Conservation (phyloP, 1,140 invertebrate species). For the Rhopalosiphum maidis region DNA sequence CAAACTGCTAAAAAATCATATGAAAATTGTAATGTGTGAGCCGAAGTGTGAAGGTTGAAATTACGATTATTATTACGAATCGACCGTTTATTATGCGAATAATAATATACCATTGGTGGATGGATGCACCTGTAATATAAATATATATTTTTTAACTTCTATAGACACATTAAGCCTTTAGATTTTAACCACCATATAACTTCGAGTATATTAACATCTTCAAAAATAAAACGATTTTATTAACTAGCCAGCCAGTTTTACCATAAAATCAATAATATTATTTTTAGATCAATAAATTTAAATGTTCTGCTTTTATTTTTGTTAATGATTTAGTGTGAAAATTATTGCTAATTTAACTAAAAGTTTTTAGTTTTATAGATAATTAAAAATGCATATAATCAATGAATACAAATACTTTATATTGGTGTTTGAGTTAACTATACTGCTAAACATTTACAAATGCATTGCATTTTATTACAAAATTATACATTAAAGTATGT, state of each 20-base stretch:
- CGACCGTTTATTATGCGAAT: not conserved
- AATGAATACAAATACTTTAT: no score
- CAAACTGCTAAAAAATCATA: conserved; percentile 42
- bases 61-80: conserved; percentile 1
- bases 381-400: no score
- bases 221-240: not conserved
- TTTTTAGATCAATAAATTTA: no score
- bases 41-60: conserved; percentile 50
- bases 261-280: no score
- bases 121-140: not conserved
- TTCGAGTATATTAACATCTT: not conserved
- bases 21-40: conserved; percentile 23
- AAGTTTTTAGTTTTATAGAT: no score
- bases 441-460: no score
- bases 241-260: not conserved
- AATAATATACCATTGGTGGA: not conserved
- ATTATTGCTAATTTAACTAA: no score
- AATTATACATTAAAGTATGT: no score
- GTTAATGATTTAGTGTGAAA: no score
- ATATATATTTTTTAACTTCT: not conserved
- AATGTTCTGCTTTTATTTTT: no score
- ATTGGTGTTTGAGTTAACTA: no score
- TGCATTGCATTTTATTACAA: no score
- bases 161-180: not conserved
- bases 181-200: not conserved